Base-by-base conservation (phyloP, 2,113 vertebrate species). In the Pipa parva region DNA sequence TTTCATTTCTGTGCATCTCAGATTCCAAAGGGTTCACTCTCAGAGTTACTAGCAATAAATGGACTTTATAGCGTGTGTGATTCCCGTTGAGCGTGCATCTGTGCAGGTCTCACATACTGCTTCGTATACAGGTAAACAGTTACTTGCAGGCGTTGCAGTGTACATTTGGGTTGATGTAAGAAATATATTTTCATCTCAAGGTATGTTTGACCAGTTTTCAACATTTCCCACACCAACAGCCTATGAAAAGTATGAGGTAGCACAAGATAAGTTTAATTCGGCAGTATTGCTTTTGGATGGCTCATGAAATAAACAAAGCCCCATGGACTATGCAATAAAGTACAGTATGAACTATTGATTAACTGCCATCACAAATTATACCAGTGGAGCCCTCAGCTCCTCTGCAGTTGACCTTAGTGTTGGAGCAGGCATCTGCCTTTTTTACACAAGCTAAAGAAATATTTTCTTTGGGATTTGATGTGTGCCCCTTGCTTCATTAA, bases 401-500 rank as follows among this genome's bases (percentile, higher is more conserved):
- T 60, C 37, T 20, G 37, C 46, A 42, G 46, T 39, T 60, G 65
- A 68, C 65, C 57, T 68, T 51, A 50, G 46, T 27, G 31, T 59
- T 52, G 59, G 22, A 52, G 49, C 46, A n/a, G 21, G 56, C 65
- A 39, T 59, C 56, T 51, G 56, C 65, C 65, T 68, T 56, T 68
- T 68, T 68, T 60, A 52, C 18, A 68, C 65, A 68, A 51, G 57
- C 65, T 68, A 68, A 59, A 60, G 45, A 68, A 59, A 68, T 59
- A 68, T 68, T 59, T 68, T 68, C 56, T 68, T 28, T 68, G 65
- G 65, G 65, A 59, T 68, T 68, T 68, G 56, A 68, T 68, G 46
- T 15, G 28, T 68, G 46, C 37, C 65, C 65, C 56, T 68, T 27
- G 65, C 56, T 59, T 68, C 65, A 68, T 68, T 68, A 59, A 59